Evolutionary conservation across 1,140 invertebrate species (phyloP).

Genomic region (Antheraea pernyi): DNA sequence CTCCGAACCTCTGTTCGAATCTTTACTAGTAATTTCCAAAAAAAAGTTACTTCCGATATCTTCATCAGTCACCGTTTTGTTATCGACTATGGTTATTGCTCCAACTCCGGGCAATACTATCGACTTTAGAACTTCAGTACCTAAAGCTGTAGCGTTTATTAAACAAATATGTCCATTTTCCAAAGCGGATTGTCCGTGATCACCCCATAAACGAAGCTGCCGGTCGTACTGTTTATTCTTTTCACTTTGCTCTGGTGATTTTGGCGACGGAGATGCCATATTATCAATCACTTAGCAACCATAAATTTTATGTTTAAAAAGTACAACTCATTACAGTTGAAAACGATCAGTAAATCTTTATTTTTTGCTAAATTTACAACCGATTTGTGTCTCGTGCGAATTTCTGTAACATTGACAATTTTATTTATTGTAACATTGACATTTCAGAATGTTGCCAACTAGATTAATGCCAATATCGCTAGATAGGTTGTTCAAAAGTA

Average conservation of each 20-base stretch:
- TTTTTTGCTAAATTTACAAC: too few relatives aligned
- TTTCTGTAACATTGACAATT: too few relatives aligned
- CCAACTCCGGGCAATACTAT: slow-evolving; percentile 96
- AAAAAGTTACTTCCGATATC: slow-evolving; percentile 98
- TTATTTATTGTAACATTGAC: too few relatives aligned
- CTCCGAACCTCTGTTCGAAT: slow-evolving; percentile 90
- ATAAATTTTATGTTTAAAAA: background rate
- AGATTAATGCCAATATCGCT: too few relatives aligned
- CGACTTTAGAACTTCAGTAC: slow-evolving; percentile 97
- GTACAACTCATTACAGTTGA: too few relatives aligned
- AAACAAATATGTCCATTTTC: slow-evolving; percentile 95
- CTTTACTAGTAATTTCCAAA: slow-evolving; percentile 88
- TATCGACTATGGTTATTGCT: slow-evolving; percentile 97
- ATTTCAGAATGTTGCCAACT: too few relatives aligned
- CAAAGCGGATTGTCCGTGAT: slow-evolving; percentile 94
- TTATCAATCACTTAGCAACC: background rate
- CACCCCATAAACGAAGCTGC: slow-evolving; percentile 97
- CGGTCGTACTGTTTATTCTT: slow-evolving; percentile 93
- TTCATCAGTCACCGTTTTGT: slow-evolving; percentile 90
- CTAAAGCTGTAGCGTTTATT: slow-evolving; percentile 96
- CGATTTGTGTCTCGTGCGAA: too few relatives aligned
- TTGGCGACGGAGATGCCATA: slow-evolving; percentile 87
- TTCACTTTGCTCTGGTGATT: slow-evolving; percentile 90
- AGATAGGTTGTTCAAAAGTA: too few relatives aligned
- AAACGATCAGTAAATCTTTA: too few relatives aligned